These are phyloP conservation scores for Clupea harengus DNA, from an alignment of 2,113 vertebrate species.

Conservation along the genomic window DNA sequence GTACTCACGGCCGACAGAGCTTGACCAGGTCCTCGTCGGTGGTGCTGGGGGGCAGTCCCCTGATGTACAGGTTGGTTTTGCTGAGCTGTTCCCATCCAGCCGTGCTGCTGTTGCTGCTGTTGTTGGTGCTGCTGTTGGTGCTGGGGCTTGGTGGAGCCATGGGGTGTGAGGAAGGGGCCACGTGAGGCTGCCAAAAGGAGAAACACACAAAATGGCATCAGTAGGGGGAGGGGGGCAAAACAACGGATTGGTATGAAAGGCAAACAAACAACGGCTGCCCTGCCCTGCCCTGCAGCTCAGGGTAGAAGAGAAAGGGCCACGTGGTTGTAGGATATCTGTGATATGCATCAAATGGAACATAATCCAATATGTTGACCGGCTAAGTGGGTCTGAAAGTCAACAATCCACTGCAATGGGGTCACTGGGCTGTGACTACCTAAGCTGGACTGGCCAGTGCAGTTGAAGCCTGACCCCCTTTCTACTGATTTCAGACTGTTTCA, in stretches of 20 bases:
- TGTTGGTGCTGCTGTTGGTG: conserved; percentile 94
- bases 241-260: conserved; percentile 27
- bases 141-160: conserved; percentile 98
- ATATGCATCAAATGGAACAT: not conserved
- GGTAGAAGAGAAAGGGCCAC: not conserved
- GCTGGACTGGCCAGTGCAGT: not conserved
- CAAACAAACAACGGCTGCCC: conserved; percentile 17
- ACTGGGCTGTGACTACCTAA: not conserved
- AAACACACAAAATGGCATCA: conserved; percentile 29
- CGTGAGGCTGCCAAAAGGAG: conserved; percentile 78
- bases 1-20: conserved; percentile 97
- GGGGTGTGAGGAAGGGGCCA: conserved; percentile 81
- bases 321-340: not conserved
- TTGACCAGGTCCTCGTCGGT: conserved; percentile 98
- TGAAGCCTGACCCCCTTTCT: not conserved
- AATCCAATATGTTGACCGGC: not conserved
- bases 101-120: conserved; percentile 88
- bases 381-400: not conserved
- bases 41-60: conserved; percentile 91
- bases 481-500: not conserved
- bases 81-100: conserved; percentile 98
- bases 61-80: conserved; percentile 98
- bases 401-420: not conserved
- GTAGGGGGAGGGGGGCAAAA: not conserved
- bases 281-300: not conserved